Evolutionary conservation across 2,888 invertebrate genomes (phyloP).

Genomic region (Rhabditoides inermis): DNA sequence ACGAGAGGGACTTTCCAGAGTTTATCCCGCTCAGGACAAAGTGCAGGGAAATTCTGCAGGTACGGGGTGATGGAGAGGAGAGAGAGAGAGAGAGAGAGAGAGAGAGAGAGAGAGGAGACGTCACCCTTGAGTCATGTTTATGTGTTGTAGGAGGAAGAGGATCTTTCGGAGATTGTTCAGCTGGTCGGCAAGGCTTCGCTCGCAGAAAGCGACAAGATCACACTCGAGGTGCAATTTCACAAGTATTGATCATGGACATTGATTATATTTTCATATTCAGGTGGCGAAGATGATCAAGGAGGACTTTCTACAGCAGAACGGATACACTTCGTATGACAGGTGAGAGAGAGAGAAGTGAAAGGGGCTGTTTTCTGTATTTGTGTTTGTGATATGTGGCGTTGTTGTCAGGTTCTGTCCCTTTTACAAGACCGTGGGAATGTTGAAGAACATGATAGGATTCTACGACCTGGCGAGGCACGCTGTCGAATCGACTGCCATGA

Average conservation of each 20-base stretch:
- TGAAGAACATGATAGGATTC: conserved; percentile 90
- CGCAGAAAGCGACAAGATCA: conserved; percentile 96
- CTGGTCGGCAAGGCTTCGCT: conserved; percentile 82
- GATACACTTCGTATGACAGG: conserved; percentile 63
- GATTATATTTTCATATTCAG: no score
- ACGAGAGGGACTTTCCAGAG: conserved; percentile 92
- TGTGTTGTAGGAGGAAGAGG: conserved; percentile 98
- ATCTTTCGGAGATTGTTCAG: conserved; percentile 97
- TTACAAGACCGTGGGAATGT: conserved; percentile 99
- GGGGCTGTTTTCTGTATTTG: no score
- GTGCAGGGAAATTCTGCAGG: conserved; percentile 70
- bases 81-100: no score
- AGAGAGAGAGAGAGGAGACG: no score
- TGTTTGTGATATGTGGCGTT: no score
- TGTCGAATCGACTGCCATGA: conserved; percentile 92
- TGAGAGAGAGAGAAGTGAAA: no score
- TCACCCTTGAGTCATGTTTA: no score
- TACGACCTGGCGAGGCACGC: conserved; percentile 95
- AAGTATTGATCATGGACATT: no score
- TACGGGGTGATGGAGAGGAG: no score
- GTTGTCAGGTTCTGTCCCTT: conserved; percentile 98
- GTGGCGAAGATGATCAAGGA: no score
- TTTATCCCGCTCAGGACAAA: conserved; percentile 93
- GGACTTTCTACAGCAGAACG: conserved; percentile 98
- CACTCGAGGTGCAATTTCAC: conserved; percentile 80